Conservation (phyloP, 2,888 invertebrate genomes). For the Heliconius charithonia region DNA sequence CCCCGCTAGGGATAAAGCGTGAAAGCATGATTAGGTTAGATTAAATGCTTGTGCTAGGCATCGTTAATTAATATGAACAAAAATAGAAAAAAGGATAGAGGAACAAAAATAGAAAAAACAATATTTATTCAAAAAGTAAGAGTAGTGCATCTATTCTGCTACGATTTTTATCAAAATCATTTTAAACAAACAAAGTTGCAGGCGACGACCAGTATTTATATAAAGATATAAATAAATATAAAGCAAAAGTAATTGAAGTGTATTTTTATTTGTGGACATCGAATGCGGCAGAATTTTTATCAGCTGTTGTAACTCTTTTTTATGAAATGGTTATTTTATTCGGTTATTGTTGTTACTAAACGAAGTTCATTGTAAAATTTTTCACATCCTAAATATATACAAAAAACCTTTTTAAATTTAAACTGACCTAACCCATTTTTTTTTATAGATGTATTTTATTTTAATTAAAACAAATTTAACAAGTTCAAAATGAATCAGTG, state of each 20-base stretch:
- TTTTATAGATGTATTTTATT: not conserved
- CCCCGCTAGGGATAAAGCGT: no score
- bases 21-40: no score
- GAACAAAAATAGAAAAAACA: not conserved
- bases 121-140: no score
- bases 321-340: constrained; percentile 7
- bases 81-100: not conserved
- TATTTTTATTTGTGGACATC: constrained; percentile 13
- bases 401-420: not conserved
- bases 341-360: not conserved
- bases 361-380: not conserved
- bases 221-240: constrained; percentile 1
- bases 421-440: not conserved
- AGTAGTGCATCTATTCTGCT: no score
- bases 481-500: not conserved
- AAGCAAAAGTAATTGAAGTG: constrained; percentile 13
- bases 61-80: no score
- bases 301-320: constrained; percentile 7
- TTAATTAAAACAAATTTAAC: not conserved
- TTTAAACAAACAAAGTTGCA: no score
- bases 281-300: constrained; percentile 16
- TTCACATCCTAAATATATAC: not conserved
- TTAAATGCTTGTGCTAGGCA: no score
- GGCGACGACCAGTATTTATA: not conserved
- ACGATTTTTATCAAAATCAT: no score